Evolutionary conservation across 2,888 invertebrate genomes (phyloP).

Genomic region (Melipona bicolor): DNA sequence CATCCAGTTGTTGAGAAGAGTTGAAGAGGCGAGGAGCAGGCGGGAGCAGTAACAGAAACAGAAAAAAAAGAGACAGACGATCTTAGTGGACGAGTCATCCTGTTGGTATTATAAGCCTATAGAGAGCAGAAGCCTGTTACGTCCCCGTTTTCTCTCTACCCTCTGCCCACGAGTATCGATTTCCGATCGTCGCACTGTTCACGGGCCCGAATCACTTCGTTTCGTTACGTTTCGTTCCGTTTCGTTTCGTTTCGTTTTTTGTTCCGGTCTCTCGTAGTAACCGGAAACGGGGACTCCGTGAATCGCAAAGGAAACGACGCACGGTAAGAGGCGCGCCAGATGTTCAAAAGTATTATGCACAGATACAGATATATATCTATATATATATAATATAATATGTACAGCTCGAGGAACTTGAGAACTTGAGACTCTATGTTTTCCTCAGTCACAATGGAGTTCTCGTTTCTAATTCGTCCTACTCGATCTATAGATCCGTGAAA

Average conservation of each 20-base stretch:
- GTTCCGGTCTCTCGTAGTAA: background rate
- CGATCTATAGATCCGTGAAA: background rate
- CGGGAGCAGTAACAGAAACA: conserved; percentile 84
- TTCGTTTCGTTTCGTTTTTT: conserved; percentile 4
- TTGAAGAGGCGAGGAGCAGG: conserved; percentile 84
- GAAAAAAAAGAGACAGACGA: conserved; percentile 83
- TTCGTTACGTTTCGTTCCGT: conserved; percentile 19
- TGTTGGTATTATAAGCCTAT: conserved; percentile 61
- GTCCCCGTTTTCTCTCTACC: conserved; percentile 24
- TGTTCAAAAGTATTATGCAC: conserved; percentile 32
- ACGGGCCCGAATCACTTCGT: background rate
- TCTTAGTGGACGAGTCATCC: conserved; percentile 80
- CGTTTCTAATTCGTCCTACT: background rate
- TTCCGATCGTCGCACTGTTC: conserved; percentile 33
- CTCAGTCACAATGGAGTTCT: background rate
- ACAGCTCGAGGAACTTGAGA: conserved; percentile 63
- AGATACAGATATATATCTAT: background rate
- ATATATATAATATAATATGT: conserved; percentile 53
- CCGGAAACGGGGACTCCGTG: conserved; percentile 12
- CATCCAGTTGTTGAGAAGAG: conserved; percentile 84
- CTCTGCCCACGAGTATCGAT: conserved; percentile 44
- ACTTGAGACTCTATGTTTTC: conserved; percentile 18
- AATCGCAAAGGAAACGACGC: conserved; percentile 32
- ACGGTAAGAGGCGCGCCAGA: conserved; percentile 33
- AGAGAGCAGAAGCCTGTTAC: conserved; percentile 58